These are phyloP conservation scores for Rostratula benghalensis DNA, from an alignment of 2,113 vertebrate genomes.

Conservation along the genomic window DNA sequence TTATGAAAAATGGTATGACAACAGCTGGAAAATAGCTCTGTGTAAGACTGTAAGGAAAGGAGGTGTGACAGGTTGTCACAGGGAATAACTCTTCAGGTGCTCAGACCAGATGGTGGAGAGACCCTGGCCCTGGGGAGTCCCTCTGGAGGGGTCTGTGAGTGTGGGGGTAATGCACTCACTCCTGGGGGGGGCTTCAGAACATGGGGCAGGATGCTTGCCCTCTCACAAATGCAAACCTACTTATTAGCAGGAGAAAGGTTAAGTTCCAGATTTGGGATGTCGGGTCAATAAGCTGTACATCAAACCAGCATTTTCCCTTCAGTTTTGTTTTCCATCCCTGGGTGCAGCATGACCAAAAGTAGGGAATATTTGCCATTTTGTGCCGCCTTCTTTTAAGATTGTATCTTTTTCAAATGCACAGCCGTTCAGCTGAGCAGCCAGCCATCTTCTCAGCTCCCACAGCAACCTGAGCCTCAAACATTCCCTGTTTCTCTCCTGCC, in stretches of 20 bases:
- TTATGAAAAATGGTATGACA: not conserved
- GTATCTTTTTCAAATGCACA: fast-evolving
- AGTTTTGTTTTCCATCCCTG: not conserved
- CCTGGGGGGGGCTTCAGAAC: not conserved
- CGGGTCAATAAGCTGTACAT: not conserved
- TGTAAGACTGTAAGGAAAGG: not conserved
- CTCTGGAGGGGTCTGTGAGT: not conserved
- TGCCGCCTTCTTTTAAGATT: not conserved
- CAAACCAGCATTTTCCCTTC: not conserved
- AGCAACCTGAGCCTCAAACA: not conserved
- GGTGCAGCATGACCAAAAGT: not conserved
- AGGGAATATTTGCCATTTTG: not conserved
- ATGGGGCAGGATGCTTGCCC: not conserved
- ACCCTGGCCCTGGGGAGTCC: not conserved
- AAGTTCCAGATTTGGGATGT: not conserved
- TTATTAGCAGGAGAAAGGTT: not conserved
- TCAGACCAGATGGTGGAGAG: not conserved
- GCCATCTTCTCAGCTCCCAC: not conserved
- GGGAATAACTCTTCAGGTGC: not conserved
- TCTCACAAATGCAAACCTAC: not conserved
- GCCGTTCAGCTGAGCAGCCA: not conserved
- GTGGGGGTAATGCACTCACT: not conserved
- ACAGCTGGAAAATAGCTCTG: not conserved
- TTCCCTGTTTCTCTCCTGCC: not conserved
- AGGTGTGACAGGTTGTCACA: not conserved